Evolutionary conservation across 2,113 vertebrate genomes (phyloP).

Genomic region (Leptobrachium leishanense): DNA sequence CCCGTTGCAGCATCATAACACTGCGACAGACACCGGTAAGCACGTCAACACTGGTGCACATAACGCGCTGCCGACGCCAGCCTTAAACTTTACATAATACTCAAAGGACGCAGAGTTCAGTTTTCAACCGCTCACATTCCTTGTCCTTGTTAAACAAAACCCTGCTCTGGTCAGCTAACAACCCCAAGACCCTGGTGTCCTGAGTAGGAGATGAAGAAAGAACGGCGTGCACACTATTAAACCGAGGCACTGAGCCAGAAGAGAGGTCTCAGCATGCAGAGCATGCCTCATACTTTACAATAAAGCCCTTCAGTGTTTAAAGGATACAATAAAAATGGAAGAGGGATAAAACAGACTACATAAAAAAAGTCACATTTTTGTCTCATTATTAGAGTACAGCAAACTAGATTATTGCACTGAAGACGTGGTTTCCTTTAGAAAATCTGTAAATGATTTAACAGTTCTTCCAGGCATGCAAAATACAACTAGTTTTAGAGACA

Average conservation of each 20-base stretch:
- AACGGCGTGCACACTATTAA: conserved; percentile 11
- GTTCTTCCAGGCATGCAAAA: no score
- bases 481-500: no score
- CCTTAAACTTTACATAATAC: no score
- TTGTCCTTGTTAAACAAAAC: neutral
- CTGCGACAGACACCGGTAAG: no score
- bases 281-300: neutral
- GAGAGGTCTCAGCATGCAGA: neutral
- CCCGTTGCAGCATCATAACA: no score
- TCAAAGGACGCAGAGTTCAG: neutral
- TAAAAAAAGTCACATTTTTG: neutral
- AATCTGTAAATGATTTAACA: neutral
- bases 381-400: neutral
- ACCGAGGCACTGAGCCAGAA: conserved; percentile 8
- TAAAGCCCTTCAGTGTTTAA: conserved; percentile 20
- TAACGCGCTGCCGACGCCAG: no score
- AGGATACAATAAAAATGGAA: conserved; percentile 3
- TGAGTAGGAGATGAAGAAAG: conserved; percentile 11
- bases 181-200: neutral
- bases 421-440: neutral
- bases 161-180: neutral
- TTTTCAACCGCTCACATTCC: neutral
- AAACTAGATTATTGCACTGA: neutral
- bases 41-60: no score
- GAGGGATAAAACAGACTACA: neutral